These are phyloP conservation scores for Strix aluco DNA, from an alignment of 2,113 vertebrate genomes.

Conservation along the genomic window DNA sequence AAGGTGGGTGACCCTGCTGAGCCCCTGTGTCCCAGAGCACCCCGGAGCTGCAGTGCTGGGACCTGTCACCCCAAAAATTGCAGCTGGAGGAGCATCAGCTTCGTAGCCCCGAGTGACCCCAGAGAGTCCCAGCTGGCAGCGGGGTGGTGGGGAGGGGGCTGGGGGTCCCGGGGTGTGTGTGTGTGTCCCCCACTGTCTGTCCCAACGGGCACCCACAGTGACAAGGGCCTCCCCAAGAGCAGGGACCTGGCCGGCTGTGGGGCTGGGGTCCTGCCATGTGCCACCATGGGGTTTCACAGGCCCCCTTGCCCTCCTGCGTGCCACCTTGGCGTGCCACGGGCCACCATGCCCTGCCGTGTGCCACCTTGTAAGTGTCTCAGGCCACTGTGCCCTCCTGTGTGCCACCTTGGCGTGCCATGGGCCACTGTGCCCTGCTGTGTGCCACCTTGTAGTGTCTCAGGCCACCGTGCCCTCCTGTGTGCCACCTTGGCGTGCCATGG, in stretches of 20 bases:
- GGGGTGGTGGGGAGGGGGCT: not conserved
- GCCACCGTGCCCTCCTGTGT: not conserved
- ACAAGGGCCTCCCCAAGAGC: not conserved
- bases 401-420: no score
- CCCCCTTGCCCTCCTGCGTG: not conserved
- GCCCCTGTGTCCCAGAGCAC: not conserved
- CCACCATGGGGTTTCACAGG: not conserved
- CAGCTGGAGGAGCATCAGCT: not conserved
- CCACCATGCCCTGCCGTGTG: rapidly evolving
- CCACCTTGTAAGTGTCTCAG: not conserved
- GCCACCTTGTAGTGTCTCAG: not conserved
- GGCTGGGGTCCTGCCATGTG: no score
- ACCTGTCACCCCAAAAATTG: not conserved
- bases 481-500: not conserved
- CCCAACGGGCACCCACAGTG: no score
- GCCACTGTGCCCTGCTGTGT: not conserved
- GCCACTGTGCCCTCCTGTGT: no score
- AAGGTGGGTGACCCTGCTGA: not conserved
- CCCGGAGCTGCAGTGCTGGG: not conserved
- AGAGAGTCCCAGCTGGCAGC: no score
- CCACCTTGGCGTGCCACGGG: not conserved
- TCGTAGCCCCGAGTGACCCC: no score
- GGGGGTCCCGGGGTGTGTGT: no score
- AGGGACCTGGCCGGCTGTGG: not conserved
- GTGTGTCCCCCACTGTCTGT: no score